Conservation (phyloP, 2,113 vertebrate genomes). For the Indri indri region DNA sequence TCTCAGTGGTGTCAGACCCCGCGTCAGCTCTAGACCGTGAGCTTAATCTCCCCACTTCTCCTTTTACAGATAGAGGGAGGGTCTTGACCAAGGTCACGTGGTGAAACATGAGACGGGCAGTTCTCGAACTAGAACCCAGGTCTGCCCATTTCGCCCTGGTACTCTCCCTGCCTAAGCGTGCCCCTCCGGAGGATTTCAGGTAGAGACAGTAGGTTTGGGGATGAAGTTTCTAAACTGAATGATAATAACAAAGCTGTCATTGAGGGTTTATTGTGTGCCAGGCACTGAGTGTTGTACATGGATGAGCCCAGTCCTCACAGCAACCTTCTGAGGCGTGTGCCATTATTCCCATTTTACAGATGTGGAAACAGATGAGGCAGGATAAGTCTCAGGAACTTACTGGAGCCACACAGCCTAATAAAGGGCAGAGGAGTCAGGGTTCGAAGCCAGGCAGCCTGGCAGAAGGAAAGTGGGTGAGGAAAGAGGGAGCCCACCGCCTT, state of each 20-base stretch:
- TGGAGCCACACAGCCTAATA: not conserved
- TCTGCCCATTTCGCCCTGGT: not conserved
- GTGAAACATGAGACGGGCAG: too few species aligned
- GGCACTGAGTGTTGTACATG: not conserved
- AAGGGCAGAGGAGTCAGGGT: not conserved
- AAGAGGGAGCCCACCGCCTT: not conserved
- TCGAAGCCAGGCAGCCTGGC: not conserved
- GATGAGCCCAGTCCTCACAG: not conserved
- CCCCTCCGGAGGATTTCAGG: not conserved
- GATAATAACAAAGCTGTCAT: not conserved
- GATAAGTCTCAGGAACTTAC: not conserved
- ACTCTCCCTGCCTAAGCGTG: not conserved
- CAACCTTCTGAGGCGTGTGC: not conserved
- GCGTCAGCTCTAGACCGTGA: not conserved
- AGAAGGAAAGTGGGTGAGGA: not conserved
- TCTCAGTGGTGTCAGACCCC: not conserved
- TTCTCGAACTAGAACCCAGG: not conserved
- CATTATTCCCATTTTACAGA: not conserved
- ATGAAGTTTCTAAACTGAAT: not conserved
- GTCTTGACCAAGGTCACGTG: not conserved
- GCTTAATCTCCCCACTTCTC: not conserved
- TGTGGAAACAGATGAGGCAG: not conserved
- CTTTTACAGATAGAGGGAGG: not conserved
- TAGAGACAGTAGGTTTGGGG: not conserved
- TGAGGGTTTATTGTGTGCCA: not conserved